phyloP scores from a whole-genome alignment of 2,888 invertebrate species.

The Tenthredo notha region DNA sequence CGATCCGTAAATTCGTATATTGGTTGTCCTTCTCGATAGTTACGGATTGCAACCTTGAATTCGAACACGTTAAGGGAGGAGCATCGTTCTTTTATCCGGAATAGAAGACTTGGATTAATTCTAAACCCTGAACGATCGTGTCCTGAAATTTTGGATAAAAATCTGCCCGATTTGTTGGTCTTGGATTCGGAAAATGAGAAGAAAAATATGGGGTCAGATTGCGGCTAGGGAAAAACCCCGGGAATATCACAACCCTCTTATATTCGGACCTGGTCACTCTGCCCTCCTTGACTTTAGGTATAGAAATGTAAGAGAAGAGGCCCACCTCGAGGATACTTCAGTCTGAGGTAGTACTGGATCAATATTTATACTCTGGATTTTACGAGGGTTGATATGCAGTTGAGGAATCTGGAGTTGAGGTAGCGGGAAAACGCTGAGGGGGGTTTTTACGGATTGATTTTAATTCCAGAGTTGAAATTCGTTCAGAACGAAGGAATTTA shows the following conservation, averaged over 20 bases:
- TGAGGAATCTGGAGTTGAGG: background rate
- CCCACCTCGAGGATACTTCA: constrained; percentile 72
- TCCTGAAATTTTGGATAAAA: background rate
- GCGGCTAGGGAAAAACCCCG: background rate
- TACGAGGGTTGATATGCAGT: constrained; percentile 36
- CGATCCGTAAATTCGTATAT: constrained; percentile 19
- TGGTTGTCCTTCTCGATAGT: constrained; percentile 12
- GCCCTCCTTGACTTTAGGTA: constrained; percentile 68
- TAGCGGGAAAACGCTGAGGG: constrained; percentile 55
- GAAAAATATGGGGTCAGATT: background rate
- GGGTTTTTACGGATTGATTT: constrained; percentile 56
- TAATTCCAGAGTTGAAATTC: background rate
- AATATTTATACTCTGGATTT: constrained; percentile 77
- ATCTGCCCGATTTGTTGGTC: background rate
- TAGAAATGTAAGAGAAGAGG: constrained; percentile 74
- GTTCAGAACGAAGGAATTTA: background rate
- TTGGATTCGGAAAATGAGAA: background rate
- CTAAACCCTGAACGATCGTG: background rate
- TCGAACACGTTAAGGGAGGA: constrained; percentile 37
- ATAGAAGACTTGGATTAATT: background rate
- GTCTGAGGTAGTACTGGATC: constrained; percentile 73
- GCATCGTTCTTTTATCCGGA: background rate
- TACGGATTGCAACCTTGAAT: constrained; percentile 1
- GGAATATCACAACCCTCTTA: background rate
- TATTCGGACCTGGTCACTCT: constrained; percentile 12